Percentiles rank a stretch among this genome's conserved stretches.
Evolutionary conservation across 2,888 invertebrate genomes (phyloP).

Genomic region (Ormyrus pomaceus): DNA sequence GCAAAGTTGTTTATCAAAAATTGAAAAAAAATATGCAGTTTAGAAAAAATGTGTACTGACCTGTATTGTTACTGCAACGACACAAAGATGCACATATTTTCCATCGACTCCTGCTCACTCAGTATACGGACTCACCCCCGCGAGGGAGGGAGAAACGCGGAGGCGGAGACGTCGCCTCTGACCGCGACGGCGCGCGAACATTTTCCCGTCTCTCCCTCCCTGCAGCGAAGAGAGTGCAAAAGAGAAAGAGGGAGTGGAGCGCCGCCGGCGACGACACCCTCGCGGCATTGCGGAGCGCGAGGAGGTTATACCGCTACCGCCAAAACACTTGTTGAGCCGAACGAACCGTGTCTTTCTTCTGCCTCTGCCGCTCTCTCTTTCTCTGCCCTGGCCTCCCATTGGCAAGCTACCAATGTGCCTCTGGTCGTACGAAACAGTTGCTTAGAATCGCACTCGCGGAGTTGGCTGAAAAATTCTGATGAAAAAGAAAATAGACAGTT

Average conservation of each 20-base stretch:
- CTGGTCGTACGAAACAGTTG: no score
- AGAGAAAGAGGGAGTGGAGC: constrained; percentile 45
- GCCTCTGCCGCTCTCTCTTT: constrained; percentile 47
- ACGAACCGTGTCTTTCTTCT: background rate
- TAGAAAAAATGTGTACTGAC: no score
- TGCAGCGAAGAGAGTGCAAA: constrained; percentile 41
- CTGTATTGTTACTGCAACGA: no score
- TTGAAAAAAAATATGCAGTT: no score
- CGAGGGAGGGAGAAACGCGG: constrained; percentile 25
- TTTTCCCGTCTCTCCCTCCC: constrained; percentile 57
- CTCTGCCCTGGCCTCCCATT: background rate
- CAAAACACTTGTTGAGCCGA: constrained; percentile 69
- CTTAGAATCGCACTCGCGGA: no score
- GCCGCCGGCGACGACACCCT: constrained; percentile 58
- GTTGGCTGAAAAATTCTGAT: no score
- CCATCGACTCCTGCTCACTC: background rate
- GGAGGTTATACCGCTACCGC: constrained; percentile 46
- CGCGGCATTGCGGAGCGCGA: background rate
- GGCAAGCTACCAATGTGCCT: no score
- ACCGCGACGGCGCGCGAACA: constrained; percentile 65
- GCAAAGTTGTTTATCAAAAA: no score
- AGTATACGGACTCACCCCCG: constrained; percentile 4
- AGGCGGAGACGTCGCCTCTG: constrained; percentile 64
- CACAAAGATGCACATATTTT: no score
- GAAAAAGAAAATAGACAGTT: no score